Evolutionary conservation across 1,140 invertebrate genomes (phyloP), one percentile per base, ranked within the genome.

Genomic region (Hylyphantes graminicola): DNA sequence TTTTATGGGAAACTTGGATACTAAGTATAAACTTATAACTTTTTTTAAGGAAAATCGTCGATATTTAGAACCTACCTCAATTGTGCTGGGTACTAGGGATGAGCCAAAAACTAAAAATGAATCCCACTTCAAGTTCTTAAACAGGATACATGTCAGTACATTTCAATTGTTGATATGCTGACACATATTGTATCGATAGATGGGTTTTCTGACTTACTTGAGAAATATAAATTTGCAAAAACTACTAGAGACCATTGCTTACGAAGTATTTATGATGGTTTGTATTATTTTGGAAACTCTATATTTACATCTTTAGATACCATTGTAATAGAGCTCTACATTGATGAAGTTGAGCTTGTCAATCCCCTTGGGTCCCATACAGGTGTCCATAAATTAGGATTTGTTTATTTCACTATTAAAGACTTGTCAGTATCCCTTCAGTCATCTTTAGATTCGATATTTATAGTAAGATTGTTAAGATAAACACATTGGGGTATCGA

Each of bases 401-500:
- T 73, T 73, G 50, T 73, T 15, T 54, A 73, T 73, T 73, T 73
- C 21, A 15, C 70, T 13, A 73, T 73, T 13, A 73, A 73, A 73
- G 70, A 73, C 53, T 15, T 73, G 13, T 48, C 70, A 54, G 70
- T 73, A 13, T 53, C 11, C 50, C 70, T 73, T 54, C 70, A 73
- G 50, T 51, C 70, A 50, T 50, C 21, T 11, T 73, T 73, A 51
- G 51, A 51, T 13, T 73, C 70, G 70, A 73, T 73, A 13, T 73
- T 15, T 73, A 35, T 73, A 13, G 12, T 50, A 73, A 73, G 5
- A 50, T 50, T 73, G 50, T 73, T 73, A 11, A 12, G 2, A 53
- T 73, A 35, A 35, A 73, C 13, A 50, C 12, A 15, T 73, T 73
- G 19, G 12, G 13, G 12, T 50, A 73, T 9, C 35, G 53, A 10